phyloP scores from a whole-genome alignment of 2,888 invertebrate species.

The Metacarcinus magister region DNA sequence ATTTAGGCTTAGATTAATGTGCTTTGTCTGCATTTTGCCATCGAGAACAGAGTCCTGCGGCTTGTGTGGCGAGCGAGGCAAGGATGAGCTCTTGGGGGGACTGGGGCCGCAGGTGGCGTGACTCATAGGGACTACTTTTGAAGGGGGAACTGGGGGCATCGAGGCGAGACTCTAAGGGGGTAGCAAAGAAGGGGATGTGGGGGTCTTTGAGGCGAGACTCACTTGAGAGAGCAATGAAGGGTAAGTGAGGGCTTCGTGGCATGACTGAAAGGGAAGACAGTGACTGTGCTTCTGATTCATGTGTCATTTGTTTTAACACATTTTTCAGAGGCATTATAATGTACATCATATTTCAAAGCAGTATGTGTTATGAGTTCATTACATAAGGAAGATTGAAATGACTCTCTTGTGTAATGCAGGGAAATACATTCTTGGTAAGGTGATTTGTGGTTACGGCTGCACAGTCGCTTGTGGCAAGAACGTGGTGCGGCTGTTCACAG shows the following conservation, averaged over 20 bases:
- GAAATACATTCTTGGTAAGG: neutral
- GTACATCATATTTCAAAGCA: neutral
- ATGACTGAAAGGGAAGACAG: neutral
- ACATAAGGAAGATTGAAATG: neutral
- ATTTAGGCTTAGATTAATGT: conserved; percentile 34
- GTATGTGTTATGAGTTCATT: neutral
- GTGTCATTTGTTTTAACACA: neutral
- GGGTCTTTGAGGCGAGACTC: neutral
- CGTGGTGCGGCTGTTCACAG: conserved; percentile 1
- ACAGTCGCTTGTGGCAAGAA: neutral
- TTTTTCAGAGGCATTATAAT: neutral
- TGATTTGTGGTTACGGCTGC: neutral
- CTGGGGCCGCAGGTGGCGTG: neutral
- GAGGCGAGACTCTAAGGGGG: neutral
- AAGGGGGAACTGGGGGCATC: neutral
- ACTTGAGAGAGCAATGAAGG: neutral
- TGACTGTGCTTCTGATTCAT: neutral
- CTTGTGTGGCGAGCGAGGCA: neutral
- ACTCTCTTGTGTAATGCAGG: neutral
- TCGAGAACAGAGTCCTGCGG: neutral
- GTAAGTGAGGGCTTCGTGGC: neutral
- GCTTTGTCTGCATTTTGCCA: conserved; percentile 36
- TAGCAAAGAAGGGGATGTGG: neutral
- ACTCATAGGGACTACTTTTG: neutral
- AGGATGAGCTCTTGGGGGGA: neutral